Conservation (phyloP, 1,140 invertebrate species). For the Lasaia peninsularis region DNA sequence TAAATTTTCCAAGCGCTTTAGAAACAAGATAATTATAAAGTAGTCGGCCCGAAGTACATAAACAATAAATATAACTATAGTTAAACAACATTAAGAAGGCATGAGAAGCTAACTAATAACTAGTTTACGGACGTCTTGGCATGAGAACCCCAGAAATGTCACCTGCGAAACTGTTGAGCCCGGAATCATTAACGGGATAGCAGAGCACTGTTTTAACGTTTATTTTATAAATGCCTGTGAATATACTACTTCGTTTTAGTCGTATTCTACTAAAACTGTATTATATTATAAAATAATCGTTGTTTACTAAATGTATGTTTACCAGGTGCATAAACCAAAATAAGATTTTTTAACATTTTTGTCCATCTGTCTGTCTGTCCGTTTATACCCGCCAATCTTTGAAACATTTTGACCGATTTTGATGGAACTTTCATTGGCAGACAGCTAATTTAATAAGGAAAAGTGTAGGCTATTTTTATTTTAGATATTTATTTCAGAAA, state of each 20-base stretch:
- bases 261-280: neutral
- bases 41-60: neutral
- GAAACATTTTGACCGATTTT: too few species aligned
- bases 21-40: conserved; percentile 4
- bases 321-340: too few species aligned
- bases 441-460: too few species aligned
- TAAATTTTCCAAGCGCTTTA: neutral
- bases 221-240: neutral
- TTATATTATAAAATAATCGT: too few species aligned
- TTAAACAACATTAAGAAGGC: conserved; percentile 6
- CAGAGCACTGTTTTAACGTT: neutral
- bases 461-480: too few species aligned
- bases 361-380: too few species aligned
- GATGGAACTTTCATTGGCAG: too few species aligned
- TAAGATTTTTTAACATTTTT: too few species aligned
- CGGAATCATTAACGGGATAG: neutral
- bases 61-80: neutral
- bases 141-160: conserved; percentile 4
- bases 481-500: too few species aligned
- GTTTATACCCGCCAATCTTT: too few species aligned
- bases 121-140: conserved; percentile 6
- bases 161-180: conserved; percentile 1
- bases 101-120: conserved; percentile 12
- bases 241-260: neutral
- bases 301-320: too few species aligned